A percentile compares a stretch with the other conserved stretches of the same genome.
phyloP scores from a whole-genome alignment of 2,797 vertebrate genomes.

The Podarcis lilfordi region DNA sequence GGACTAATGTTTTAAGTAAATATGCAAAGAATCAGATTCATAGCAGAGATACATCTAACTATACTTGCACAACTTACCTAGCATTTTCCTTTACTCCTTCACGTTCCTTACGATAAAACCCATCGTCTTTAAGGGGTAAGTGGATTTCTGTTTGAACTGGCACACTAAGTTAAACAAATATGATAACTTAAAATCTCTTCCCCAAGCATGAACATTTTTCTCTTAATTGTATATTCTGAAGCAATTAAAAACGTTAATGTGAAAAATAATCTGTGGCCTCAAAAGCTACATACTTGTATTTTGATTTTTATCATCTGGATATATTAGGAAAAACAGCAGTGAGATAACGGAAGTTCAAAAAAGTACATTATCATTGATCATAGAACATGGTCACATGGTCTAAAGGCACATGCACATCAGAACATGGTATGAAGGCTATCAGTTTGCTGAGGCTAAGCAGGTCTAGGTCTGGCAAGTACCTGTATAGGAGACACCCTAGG shows the following conservation, averaged over 20 bases:
- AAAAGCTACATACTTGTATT: neutral
- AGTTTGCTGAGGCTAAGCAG: too few relatives aligned
- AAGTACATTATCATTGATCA: too few relatives aligned
- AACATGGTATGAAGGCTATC: too few relatives aligned
- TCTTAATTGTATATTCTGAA: constrained; percentile 2
- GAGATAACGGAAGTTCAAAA: too few relatives aligned
- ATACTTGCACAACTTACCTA: constrained; percentile 63
- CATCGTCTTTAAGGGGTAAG: constrained; percentile 32
- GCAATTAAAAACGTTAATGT: neutral
- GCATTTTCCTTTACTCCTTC: constrained; percentile 48
- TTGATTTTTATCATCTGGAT: neutral
- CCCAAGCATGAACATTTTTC: neutral
- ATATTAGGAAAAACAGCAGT: neutral
- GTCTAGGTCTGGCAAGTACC: too few relatives aligned
- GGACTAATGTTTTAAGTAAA: neutral
- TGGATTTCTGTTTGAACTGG: constrained; percentile 70
- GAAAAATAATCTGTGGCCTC: neutral
- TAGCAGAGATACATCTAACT: neutral
- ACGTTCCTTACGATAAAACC: constrained; percentile 47
- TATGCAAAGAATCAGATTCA: neutral
- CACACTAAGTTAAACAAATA: constrained; percentile 68
- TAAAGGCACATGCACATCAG: too few relatives aligned
- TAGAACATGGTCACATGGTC: too few relatives aligned
- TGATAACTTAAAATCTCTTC: constrained; percentile 20
- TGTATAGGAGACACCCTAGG: too few relatives aligned